Conservation (phyloP, 2,113 vertebrate species). For the Macaca fascicularis region DNA sequence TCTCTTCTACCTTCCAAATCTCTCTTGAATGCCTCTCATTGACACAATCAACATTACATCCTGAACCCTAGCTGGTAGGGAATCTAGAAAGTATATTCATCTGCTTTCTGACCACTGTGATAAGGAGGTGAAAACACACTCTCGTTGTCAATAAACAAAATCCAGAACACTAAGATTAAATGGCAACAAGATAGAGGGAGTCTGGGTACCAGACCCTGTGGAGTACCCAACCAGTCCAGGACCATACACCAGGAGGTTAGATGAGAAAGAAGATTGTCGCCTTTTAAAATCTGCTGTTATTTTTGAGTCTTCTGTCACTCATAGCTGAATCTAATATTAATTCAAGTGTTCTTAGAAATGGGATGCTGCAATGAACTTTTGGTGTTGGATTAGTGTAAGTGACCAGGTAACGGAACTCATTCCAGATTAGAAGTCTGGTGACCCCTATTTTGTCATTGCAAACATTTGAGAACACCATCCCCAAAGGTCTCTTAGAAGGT, state of each 20-base stretch:
- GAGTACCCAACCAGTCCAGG: not conserved
- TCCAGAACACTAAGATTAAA: not conserved
- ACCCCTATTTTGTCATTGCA: not conserved
- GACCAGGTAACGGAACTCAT: not conserved
- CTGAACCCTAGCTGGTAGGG: not conserved
- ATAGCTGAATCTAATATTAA: not conserved
- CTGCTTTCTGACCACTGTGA: not conserved
- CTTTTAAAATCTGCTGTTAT: not conserved
- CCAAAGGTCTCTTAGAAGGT: not conserved
- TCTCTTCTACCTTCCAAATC: not conserved
- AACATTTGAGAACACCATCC: not conserved
- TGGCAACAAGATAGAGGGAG: not conserved
- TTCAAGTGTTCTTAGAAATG: slow-evolving; percentile 19
- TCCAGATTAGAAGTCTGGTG: not conserved
- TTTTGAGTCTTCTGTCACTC: not conserved
- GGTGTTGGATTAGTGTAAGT: not conserved
- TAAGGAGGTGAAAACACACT: not conserved
- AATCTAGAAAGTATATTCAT: not conserved
- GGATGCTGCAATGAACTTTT: not conserved
- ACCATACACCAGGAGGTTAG: not conserved
- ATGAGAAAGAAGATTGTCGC: not conserved
- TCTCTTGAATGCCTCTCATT: not conserved
- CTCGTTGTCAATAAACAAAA: not conserved
- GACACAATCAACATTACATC: not conserved
- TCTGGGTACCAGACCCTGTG: not conserved